Evolutionary conservation across 2,113 vertebrate species (phyloP).

Genomic region (Argyrosomus japonicus): DNA sequence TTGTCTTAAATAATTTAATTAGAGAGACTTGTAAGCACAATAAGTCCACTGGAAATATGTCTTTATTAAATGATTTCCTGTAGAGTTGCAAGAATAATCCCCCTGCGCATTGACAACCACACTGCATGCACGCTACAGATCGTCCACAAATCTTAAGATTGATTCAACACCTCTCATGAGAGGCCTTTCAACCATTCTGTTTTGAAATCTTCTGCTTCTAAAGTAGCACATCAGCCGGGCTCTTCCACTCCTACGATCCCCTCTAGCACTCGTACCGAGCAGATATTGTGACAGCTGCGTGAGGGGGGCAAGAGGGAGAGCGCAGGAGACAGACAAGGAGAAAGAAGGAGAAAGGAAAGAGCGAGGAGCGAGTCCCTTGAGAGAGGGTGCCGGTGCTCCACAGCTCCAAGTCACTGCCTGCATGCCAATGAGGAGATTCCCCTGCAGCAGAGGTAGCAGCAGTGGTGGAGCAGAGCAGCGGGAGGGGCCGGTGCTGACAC

Average conservation of each 20-base stretch:
- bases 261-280: conserved; percentile 49
- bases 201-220: conserved; percentile 63
- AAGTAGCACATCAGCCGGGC: conserved; percentile 60
- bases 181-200: conserved; percentile 64
- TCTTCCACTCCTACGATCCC: conserved; percentile 47
- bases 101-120: conserved; percentile 15
- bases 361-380: conserved; percentile 74
- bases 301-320: conserved; percentile 51
- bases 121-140: conserved; percentile 33
- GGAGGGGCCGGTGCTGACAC: conserved; percentile 67
- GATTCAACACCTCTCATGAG: conserved; percentile 65
- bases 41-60: conserved; percentile 18
- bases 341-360: conserved; percentile 71
- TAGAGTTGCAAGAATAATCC: conserved; percentile 34
- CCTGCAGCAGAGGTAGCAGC: conserved; percentile 67
- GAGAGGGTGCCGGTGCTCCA: conserved; percentile 79
- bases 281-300: conserved; percentile 79
- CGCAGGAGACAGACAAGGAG: conserved; percentile 68
- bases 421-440: conserved; percentile 86
- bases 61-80: conserved; percentile 57
- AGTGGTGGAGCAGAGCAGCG: conserved; percentile 58
- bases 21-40: neutral
- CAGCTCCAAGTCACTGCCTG: conserved; percentile 75
- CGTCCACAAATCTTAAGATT: conserved; percentile 57
- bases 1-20: neutral